These are phyloP conservation scores for Bombyx mandarina DNA, from an alignment of 1,140 invertebrate species.

Conservation along the genomic window DNA sequence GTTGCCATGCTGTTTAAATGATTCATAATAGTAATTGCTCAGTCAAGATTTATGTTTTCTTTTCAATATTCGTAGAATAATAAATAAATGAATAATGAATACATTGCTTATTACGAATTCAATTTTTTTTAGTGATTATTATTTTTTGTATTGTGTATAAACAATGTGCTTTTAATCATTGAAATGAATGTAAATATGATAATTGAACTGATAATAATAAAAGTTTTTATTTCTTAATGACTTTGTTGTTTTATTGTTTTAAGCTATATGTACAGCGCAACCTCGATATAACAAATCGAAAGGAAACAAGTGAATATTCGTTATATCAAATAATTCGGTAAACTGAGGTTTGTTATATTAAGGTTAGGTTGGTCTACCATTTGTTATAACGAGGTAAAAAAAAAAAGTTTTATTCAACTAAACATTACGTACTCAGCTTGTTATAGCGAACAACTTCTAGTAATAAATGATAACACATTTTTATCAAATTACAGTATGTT, in stretches of 20 bases:
- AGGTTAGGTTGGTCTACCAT: no score
- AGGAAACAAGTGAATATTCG: no score
- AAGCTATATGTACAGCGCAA: not conserved
- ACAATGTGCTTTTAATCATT: slow-evolving; percentile 65
- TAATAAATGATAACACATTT: no score
- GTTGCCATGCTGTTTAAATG: slow-evolving; percentile 42
- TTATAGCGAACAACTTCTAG: no score
- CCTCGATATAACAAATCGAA: no score
- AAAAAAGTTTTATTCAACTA: no score
- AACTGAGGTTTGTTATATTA: no score
- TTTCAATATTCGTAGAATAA: slow-evolving; percentile 38
- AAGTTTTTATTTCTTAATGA: slow-evolving; percentile 68
- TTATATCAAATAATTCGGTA: no score
- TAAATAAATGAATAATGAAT: slow-evolving; percentile 24
- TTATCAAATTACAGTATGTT: no score
- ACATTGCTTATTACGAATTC: slow-evolving; percentile 39
- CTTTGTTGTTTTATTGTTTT: slow-evolving; percentile 15
- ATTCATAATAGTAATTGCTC: slow-evolving; percentile 8
- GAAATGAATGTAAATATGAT: slow-evolving; percentile 68
- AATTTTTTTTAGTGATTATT: slow-evolving; percentile 28
- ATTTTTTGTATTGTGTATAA: slow-evolving; percentile 52
- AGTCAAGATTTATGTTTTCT: slow-evolving; percentile 47
- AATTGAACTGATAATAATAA: slow-evolving; percentile 71
- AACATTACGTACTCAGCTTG: no score
- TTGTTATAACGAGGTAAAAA: no score